Evolutionary conservation across 1,140 invertebrate genomes (phyloP).

Genomic region (Periplaneta americana): DNA sequence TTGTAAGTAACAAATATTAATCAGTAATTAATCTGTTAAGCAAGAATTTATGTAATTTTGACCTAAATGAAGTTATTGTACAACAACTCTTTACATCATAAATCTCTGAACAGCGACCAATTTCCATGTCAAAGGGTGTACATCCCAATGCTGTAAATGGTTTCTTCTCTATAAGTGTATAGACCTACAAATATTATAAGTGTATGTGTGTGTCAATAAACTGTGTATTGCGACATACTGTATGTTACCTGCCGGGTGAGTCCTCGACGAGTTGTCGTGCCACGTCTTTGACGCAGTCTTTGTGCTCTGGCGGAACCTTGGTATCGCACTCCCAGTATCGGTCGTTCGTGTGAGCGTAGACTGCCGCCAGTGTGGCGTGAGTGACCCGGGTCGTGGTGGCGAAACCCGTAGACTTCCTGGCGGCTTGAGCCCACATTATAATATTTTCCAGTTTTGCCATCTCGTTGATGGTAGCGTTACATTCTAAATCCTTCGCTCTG

Average conservation of each 20-base stretch:
- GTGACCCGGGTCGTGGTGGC: constrained; percentile 89
- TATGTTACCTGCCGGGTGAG: constrained; percentile 44
- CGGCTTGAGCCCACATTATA: constrained; percentile 63
- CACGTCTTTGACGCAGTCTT: constrained; percentile 60
- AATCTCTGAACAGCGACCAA: too few relatives aligned
- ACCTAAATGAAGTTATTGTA: too few relatives aligned
- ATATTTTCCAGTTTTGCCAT: constrained; percentile 59
- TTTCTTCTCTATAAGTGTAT: too few relatives aligned
- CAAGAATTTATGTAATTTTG: too few relatives aligned
- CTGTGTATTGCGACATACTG: too few relatives aligned
- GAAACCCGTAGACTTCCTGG: constrained; percentile 60
- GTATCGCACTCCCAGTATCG: constrained; percentile 60
- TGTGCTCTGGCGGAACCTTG: constrained; percentile 34
- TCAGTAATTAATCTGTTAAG: too few relatives aligned
- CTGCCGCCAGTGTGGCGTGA: constrained; percentile 82
- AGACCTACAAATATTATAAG: too few relatives aligned
- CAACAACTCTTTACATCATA: too few relatives aligned
- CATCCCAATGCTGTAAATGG: too few relatives aligned
- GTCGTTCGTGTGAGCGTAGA: constrained; percentile 73
- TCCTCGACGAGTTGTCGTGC: constrained; percentile 70
- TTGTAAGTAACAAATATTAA: too few relatives aligned
- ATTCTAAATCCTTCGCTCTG: constrained; percentile 51
- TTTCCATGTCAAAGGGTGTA: too few relatives aligned
- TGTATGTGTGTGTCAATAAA: too few relatives aligned
- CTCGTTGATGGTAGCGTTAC: constrained; percentile 46